Conservation (phyloP, 2,113 vertebrate species). For the Polypterus bichir region DNA sequence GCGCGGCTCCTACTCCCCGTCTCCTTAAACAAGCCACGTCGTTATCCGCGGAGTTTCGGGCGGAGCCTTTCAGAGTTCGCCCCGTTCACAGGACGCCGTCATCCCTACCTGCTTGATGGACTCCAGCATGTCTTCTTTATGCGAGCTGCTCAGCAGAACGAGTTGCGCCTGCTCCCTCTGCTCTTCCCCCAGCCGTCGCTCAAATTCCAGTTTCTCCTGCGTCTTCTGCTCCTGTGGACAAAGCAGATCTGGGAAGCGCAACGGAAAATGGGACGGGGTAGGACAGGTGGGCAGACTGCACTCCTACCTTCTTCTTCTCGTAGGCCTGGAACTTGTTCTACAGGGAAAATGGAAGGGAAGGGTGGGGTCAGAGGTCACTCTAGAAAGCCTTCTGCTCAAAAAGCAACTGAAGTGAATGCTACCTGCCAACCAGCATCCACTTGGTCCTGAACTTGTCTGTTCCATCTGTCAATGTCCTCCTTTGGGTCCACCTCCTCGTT, state of each 20-base stretch:
- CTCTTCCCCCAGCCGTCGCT: constrained; percentile 58
- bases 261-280: neutral
- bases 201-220: constrained; percentile 78
- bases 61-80: no score
- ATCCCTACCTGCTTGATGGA: constrained; percentile 68
- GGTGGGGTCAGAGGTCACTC: neutral
- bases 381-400: neutral
- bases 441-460: constrained; percentile 25
- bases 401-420: neutral
- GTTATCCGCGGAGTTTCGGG: neutral
- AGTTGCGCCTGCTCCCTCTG: constrained; percentile 73
- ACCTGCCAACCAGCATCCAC: constrained; percentile 70
- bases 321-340: constrained; percentile 86
- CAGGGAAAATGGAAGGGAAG: constrained; percentile 24
- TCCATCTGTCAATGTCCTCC: constrained; percentile 46
- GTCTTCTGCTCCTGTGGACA: constrained; percentile 63
- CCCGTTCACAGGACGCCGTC: neutral
- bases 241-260: neutral
- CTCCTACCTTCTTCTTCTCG: constrained; percentile 79
- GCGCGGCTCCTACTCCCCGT: neutral
- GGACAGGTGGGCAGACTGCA: neutral
- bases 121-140: constrained; percentile 73
- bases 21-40: neutral
- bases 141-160: constrained; percentile 53
- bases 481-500: constrained; percentile 33